Conservation (phyloP, 2,888 invertebrate genomes). For the Parapristionchus giblindavisi region DNA sequence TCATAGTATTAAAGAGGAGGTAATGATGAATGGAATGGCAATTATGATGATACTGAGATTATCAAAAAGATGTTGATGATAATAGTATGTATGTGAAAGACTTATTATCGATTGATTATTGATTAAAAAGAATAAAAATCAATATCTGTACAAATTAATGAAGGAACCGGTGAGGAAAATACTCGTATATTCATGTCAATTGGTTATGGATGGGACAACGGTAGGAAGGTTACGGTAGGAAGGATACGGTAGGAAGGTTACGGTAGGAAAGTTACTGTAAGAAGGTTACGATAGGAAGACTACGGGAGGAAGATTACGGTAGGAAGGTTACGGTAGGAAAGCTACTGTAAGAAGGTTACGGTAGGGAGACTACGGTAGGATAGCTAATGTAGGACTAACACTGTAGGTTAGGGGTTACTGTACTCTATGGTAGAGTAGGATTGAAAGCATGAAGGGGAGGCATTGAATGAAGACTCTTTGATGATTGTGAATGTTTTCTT, state of each 20-base stretch:
- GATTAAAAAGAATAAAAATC: no score
- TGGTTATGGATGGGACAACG: no score
- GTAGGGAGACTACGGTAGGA: constrained; percentile 8
- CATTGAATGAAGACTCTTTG: constrained; percentile 22
- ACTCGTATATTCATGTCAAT: no score
- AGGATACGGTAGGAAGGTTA: constrained; percentile 4
- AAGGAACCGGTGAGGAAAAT: no score
- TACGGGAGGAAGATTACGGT: constrained; percentile 5
- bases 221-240: no score
- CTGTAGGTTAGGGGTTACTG: not conserved
- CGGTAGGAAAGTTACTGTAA: not conserved
- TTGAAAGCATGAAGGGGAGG: constrained; percentile 32
- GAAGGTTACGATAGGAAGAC: no score
- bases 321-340: not conserved
- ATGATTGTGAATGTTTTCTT: not conserved
- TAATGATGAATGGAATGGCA: no score
- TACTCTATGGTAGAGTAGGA: constrained; percentile 1
- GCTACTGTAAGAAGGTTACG: not conserved
- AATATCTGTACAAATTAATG: no score
- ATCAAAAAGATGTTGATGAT: not conserved
- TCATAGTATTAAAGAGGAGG: no score
- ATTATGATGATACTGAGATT: not conserved
- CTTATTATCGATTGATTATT: constrained; percentile 19
- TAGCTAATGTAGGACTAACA: not conserved
- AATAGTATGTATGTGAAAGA: not conserved